Conservation (phyloP, 2,888 invertebrate species). For the Meloe dianella region DNA sequence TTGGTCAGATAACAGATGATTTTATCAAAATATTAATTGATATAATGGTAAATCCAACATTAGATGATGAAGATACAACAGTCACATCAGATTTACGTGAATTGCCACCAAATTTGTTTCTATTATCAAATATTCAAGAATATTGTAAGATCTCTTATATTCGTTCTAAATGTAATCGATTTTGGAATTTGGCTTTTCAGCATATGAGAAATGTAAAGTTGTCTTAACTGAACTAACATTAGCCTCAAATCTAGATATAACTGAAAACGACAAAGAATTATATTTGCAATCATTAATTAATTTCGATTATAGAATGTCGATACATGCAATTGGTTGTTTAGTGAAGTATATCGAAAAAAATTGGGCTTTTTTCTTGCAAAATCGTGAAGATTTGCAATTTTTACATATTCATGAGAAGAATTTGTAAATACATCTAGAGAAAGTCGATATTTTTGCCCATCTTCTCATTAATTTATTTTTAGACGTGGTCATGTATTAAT, state of each 20-base stretch:
- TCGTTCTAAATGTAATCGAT: too few species aligned
- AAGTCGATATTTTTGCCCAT: constrained; percentile 10
- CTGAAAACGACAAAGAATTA: constrained; percentile 63
- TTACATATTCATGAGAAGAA: constrained; percentile 59
- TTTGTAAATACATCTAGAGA: constrained; percentile 67
- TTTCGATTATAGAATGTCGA: constrained; percentile 67
- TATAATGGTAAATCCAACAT: constrained; percentile 34
- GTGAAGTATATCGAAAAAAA: constrained; percentile 73
- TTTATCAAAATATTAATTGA: constrained; percentile 58
- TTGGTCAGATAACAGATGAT: constrained; percentile 62
- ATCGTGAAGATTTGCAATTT: constrained; percentile 62
- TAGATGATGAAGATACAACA: constrained; percentile 34
- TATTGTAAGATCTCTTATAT: constrained; percentile 61
- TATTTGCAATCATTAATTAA: constrained; percentile 70
- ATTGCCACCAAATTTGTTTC: constrained; percentile 62
- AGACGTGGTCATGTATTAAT: constrained; percentile 74
- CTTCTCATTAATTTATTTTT: constrained; percentile 24
- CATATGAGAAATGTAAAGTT: constrained; percentile 47
- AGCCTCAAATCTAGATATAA: constrained; percentile 60
- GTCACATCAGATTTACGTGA: constrained; percentile 45
- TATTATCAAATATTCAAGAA: constrained; percentile 64
- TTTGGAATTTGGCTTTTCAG: constrained; percentile 29
- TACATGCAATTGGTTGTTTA: constrained; percentile 75
- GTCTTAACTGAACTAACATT: constrained; percentile 43
- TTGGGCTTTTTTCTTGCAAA: constrained; percentile 58